These are phyloP conservation scores for Steromphala cineraria DNA, from an alignment of 2,888 invertebrate genomes.

Conservation along the genomic window DNA sequence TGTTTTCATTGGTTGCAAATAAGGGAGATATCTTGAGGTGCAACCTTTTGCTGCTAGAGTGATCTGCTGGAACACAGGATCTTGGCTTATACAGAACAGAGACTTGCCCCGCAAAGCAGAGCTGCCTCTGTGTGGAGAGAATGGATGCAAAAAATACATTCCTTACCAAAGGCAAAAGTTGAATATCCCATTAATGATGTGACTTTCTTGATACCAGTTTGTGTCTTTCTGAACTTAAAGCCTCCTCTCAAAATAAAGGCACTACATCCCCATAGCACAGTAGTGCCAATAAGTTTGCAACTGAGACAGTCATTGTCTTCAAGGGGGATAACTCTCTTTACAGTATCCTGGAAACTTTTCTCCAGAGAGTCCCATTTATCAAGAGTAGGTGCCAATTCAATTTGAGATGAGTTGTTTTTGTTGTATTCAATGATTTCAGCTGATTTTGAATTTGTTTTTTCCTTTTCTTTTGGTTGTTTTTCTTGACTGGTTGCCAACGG, in stretches of 20 bases:
- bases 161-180: conserved; percentile 19
- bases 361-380: neutral
- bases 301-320: conserved; percentile 32
- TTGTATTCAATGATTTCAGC: too few species aligned
- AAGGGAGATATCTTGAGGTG: too few species aligned
- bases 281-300: conserved; percentile 32
- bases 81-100: too few species aligned
- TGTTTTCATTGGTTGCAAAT: too few species aligned
- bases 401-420: neutral
- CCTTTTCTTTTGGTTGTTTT: too few species aligned
- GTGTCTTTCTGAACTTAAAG: neutral
- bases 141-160: neutral
- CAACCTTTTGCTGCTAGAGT: too few species aligned
- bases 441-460: too few species aligned
- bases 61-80: too few species aligned
- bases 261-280: conserved; percentile 1
- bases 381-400: neutral
- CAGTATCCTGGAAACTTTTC: neutral
- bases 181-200: neutral
- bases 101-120: too few species aligned
- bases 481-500: too few species aligned
- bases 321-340: conserved; percentile 27
- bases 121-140: too few species aligned
- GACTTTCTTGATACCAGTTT: conserved; percentile 21
- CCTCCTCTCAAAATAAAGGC: conserved; percentile 21